Evolutionary conservation across 2,888 invertebrate genomes (phyloP).

Genomic region (Campoplex capitator): DNA sequence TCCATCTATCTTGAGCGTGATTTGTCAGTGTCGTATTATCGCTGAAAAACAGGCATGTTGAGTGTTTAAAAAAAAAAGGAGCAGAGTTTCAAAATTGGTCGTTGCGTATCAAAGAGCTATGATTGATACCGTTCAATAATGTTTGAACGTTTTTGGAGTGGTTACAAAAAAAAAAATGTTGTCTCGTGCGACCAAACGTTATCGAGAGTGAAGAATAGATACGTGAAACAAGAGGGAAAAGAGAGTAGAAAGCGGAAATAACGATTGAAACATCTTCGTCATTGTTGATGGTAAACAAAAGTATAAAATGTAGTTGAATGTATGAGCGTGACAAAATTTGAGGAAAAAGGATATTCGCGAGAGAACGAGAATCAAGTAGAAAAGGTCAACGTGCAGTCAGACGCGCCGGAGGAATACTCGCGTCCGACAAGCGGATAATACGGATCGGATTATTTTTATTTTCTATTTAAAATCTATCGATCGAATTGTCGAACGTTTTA

Average conservation of each 20-base stretch:
- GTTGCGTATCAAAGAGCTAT: no score
- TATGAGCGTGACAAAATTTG: neutral
- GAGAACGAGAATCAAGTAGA: constrained; percentile 32
- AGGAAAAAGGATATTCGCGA: neutral
- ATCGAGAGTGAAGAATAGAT: neutral
- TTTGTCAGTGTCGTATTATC: neutral
- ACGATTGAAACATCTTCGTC: neutral
- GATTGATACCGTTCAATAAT: neutral
- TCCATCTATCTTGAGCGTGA: neutral
- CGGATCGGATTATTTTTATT: neutral
- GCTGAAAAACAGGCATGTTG: neutral
- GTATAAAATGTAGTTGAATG: neutral
- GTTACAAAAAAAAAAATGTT: neutral
- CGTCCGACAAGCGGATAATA: neutral
- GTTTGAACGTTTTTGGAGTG: neutral
- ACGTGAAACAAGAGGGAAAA: neutral
- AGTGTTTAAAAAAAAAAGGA: neutral
- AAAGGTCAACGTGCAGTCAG: constrained; percentile 34
- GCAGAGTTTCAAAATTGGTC: neutral
- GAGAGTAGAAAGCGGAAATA: neutral
- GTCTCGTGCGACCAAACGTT: neutral
- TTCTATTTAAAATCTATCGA: neutral
- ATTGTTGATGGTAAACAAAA: neutral
- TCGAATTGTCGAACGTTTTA: neutral
- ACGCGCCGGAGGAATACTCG: neutral